phyloP scores from a whole-genome alignment of 2,888 invertebrate species.

The Acrocyrtus sp. region DNA sequence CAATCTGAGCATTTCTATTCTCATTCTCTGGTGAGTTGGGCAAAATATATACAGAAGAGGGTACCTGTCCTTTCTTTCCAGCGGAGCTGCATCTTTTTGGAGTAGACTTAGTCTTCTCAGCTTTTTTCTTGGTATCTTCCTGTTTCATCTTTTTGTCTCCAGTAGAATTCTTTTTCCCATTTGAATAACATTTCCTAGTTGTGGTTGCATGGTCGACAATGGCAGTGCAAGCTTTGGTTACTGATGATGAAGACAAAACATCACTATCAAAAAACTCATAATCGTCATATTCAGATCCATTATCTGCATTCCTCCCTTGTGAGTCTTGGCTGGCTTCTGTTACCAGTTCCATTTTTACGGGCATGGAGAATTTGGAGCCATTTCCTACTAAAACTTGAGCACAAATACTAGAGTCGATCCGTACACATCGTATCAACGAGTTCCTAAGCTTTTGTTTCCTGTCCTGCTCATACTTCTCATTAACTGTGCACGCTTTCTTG shows the following conservation, averaged over 20 bases:
- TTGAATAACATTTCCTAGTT: too few relatives aligned
- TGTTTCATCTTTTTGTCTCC: background rate
- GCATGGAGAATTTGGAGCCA: constrained; percentile 13
- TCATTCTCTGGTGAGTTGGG: too few relatives aligned
- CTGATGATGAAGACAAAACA: background rate
- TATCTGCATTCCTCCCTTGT: background rate
- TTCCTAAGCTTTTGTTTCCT: constrained; percentile 54
- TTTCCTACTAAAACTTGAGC: constrained; percentile 54
- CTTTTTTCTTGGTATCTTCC: background rate
- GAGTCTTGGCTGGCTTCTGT: background rate
- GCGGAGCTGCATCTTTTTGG: background rate
- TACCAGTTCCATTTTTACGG: constrained; percentile 21
- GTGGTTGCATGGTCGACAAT: constrained; percentile 13
- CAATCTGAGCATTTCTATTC: too few relatives aligned
- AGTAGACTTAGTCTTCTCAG: background rate
- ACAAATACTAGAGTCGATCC: constrained; percentile 57
- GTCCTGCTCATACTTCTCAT: constrained; percentile 49
- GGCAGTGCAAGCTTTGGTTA: background rate
- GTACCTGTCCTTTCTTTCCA: constrained; percentile 13
- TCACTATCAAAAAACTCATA: constrained; percentile 42
- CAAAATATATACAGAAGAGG: too few relatives aligned
- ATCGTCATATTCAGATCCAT: constrained; percentile 24
- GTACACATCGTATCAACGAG: constrained; percentile 55
- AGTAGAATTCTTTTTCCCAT: constrained; percentile 5
- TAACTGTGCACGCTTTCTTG: constrained; percentile 49